Percentiles rank a stretch among this genome's conserved stretches.
Conservation (phyloP, 2,113 vertebrate genomes). For the Piaya cayana region DNA sequence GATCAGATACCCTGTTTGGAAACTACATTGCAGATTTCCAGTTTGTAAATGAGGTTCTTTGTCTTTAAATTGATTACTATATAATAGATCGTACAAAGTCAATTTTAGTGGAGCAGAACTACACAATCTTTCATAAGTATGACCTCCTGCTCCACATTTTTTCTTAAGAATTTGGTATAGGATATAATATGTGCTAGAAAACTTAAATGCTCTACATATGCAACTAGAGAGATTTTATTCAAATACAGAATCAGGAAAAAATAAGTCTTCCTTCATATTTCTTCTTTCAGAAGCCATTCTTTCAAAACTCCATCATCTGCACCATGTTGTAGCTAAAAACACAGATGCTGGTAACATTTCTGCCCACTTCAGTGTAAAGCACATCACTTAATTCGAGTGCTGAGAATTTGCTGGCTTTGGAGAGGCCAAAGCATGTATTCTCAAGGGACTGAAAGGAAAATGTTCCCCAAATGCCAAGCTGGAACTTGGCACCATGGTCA, state of each 20-base stretch:
- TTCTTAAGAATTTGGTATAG: neutral
- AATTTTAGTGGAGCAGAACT: neutral
- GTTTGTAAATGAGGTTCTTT: neutral
- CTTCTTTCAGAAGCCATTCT: neutral
- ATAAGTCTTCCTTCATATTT: neutral
- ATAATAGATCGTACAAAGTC: neutral
- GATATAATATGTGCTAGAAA: neutral
- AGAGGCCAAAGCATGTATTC: constrained; percentile 34
- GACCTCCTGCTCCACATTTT: neutral
- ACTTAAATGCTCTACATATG: neutral
- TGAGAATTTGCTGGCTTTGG: constrained; percentile 14
- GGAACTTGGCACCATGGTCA: constrained; percentile 54
- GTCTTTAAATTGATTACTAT: neutral
- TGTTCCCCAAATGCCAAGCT: constrained; percentile 54
- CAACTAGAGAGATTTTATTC: neutral
- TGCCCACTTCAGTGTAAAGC: constrained; percentile 6
- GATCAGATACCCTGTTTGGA: neutral
- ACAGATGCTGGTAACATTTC: constrained; percentile 5
- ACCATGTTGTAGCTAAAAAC: neutral
- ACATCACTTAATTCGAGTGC: neutral
- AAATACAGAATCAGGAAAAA: neutral
- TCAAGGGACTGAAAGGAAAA: constrained; percentile 52
- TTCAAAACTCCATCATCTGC: neutral
- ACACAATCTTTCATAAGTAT: neutral
- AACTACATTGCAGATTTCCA: neutral